Percentiles rank a stretch among this genome's conserved stretches.
phyloP scores from a whole-genome alignment of 2,113 vertebrate species.

The Gavialis gangeticus region DNA sequence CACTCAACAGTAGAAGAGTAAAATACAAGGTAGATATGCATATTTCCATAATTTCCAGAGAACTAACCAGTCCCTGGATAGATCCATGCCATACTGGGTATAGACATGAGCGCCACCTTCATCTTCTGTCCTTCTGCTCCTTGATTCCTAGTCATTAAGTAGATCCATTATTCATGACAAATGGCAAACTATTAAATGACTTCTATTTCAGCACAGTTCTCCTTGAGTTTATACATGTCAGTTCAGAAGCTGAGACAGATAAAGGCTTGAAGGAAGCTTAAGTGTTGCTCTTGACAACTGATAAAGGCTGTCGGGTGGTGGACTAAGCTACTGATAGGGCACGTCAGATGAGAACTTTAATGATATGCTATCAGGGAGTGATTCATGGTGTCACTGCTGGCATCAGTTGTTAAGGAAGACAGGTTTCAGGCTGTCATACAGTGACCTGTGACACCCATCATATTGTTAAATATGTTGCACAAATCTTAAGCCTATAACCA shows the following conservation, averaged over 20 bases:
- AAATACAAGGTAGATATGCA: background rate
- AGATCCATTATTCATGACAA: background rate
- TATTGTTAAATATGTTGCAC: too few species aligned
- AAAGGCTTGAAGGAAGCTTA: background rate
- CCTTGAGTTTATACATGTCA: background rate
- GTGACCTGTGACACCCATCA: too few species aligned
- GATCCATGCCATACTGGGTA: background rate
- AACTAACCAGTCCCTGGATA: background rate
- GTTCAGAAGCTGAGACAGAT: background rate
- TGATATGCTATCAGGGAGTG: too few species aligned
- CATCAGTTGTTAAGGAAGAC: too few species aligned
- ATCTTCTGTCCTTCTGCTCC: background rate
- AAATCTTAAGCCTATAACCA: too few species aligned
- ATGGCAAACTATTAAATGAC: background rate
- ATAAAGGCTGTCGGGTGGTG: too few species aligned
- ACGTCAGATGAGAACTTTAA: too few species aligned
- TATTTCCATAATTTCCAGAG: background rate
- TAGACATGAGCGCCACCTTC: fast-evolving
- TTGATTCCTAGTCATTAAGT: background rate
- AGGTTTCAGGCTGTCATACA: too few species aligned
- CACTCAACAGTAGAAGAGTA: background rate
- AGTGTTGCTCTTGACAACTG: too few species aligned
- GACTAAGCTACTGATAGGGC: too few species aligned
- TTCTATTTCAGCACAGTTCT: background rate
- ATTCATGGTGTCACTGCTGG: too few species aligned